Base-by-base conservation (phyloP, 1,140 invertebrate species). In the Dendrolimus punctatus region DNA sequence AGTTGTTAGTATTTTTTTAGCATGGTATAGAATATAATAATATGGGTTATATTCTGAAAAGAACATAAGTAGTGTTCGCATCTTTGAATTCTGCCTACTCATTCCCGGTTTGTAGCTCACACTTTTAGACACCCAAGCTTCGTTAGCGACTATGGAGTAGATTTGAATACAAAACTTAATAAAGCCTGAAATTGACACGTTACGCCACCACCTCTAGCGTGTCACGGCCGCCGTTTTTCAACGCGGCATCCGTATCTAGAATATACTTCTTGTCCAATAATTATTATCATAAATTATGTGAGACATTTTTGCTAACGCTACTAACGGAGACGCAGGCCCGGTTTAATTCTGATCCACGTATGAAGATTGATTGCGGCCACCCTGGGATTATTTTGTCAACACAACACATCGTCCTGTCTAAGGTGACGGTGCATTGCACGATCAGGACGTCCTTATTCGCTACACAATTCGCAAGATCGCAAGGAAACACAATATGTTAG, bases 351-450 rank as follows among this genome's bases (percentile, higher is more conserved):
- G 67, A 60, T 61, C 46, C 56, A 54, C 55, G 59, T 73, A 82
- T 80, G 71, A 82, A 82, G 79, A 82, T 82, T 82, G 79, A 82
- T 82, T 37, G 68, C 61, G 63, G 44, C 63, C 68, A 76, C 65
- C 73, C 71, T 55, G 65, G 55, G 65, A 66, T 73, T 73, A 77
- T 77, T 73, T 76, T 72, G 65, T 73, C 66, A 61, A 65, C 67
- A 68, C 67, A 71, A 71, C 68, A 72, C 72, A 69, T 46, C 55
- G 60, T 57, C 62, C 36, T 53, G 55, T 49, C 41, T 59, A 51
- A 60, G 49, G 53, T 66, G 66, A 67, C 64, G 62, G 47, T 68
- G 64, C 63, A 67, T 49, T 56, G 57, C 48, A 49, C 58, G 47
- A 44, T 49, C 72, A 69, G 76, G 70, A 75, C 55, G 66, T 77